Evolutionary conservation across 2,113 vertebrate species (phyloP).

Genomic region (Trematomus loennbergii): DNA sequence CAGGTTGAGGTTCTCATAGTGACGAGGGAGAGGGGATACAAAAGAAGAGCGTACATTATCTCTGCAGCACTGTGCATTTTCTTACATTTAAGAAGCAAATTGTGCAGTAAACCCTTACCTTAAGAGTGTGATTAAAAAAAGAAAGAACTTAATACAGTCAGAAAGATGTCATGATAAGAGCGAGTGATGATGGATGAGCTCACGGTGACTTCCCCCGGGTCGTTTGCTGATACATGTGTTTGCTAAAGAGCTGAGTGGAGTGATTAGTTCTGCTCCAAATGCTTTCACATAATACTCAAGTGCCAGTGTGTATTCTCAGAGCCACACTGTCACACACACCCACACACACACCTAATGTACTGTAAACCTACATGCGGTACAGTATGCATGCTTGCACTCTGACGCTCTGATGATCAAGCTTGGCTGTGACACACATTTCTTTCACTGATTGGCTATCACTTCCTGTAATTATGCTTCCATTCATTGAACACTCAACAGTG

Average conservation of each 20-base stretch:
- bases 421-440: not conserved
- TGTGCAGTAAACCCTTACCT: too few relatives aligned
- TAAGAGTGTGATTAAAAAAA: not conserved
- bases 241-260: slow-evolving; percentile 44
- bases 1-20: too few relatives aligned
- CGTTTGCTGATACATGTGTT: slow-evolving; percentile 44
- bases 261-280: slow-evolving; percentile 77
- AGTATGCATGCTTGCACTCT: not conserved
- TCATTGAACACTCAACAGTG: not conserved
- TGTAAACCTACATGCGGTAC: slow-evolving; percentile 26
- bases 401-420: not conserved
- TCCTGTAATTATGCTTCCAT: not conserved
- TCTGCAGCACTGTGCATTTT: not conserved
- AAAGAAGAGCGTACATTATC: too few relatives aligned
- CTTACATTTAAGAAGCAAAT: not conserved
- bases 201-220: slow-evolving; percentile 1
- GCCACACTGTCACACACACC: slow-evolving; percentile 5
- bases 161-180: not conserved
- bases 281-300: slow-evolving; percentile 50
- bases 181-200: slow-evolving; percentile 24
- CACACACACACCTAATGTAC: not conserved
- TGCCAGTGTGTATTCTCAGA: slow-evolving; percentile 20
- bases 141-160: not conserved
- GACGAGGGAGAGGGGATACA: too few relatives aligned
- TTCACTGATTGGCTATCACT: slow-evolving; percentile 14